Evolutionary conservation across 2,113 vertebrate species (phyloP), one percentile per base, ranked within the genome.

Genomic region (Channa argus): DNA sequence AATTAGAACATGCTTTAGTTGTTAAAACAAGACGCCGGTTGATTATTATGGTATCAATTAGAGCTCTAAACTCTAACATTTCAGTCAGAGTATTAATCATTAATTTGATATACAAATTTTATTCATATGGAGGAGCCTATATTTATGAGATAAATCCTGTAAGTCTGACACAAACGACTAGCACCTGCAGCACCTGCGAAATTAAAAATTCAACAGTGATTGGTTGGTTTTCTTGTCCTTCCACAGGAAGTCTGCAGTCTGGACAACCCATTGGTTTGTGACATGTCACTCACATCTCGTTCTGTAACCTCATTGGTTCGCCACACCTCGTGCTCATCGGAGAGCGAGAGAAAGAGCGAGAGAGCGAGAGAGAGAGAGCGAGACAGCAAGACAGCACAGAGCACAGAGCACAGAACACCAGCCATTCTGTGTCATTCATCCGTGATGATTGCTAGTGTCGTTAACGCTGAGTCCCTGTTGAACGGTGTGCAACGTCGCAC

Each of bases 181-280:
- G 82, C 91, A 92, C 90, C 88, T 92, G 89, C 68, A 9, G 10
- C 50, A 1, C 56, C 89, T 74, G 53, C 89, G 75, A 82, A 81
- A 90, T 91, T 92, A 5, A 90, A 88, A 92, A 0, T 46, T 70
- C 43, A 2, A 10, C 63, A 0, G 0, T 46, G 73, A 89, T 88
- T 92, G 87, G 87, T 37, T 63, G 0, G 1, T 3, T 3, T 0
- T 13, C 9, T 3, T 78, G 85, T 79, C 77, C 8, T 5, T 77
- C 68, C 0, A 1, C 5, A 1, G 24, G 12, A 1, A 65, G 46
- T n/a, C 53, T 37, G 7, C 2, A 5, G 38, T 63, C 5, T 15
- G 0, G 14, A 0, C 1, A 24, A 0, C 0, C 12, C 1, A 91
- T 91, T 91, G 86, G 92, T 38, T 14, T 0, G 0, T 5, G 1